Evolutionary conservation across 1,140 invertebrate genomes (phyloP).

Genomic region (Bombus terrestris): DNA sequence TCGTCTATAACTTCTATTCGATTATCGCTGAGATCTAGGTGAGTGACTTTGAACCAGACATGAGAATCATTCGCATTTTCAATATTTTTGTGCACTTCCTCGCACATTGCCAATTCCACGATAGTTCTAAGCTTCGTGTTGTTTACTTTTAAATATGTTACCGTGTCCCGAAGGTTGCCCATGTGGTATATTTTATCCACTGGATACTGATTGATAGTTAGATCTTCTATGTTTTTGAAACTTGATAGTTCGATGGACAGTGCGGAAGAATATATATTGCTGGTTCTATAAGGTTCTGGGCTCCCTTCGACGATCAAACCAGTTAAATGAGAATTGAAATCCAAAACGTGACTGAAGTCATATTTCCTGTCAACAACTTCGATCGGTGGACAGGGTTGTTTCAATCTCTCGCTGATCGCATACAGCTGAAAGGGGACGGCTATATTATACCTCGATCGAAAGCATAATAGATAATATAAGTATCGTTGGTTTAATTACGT

Average conservation of each 20-base stretch:
- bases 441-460: neutral
- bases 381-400: slow-evolving; percentile 90
- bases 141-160: slow-evolving; percentile 85
- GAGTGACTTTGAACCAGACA: slow-evolving; percentile 79
- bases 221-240: slow-evolving; percentile 88
- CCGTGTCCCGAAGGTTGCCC: slow-evolving; percentile 87
- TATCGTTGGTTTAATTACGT: neutral
- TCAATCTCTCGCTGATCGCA: slow-evolving; percentile 93
- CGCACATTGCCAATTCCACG: slow-evolving; percentile 90
- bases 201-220: slow-evolving; percentile 85
- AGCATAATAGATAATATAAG: neutral
- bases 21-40: slow-evolving; percentile 92
- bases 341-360: slow-evolving; percentile 95
- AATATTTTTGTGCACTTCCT: slow-evolving; percentile 86
- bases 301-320: slow-evolving; percentile 88
- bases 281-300: slow-evolving; percentile 86
- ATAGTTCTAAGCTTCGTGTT: slow-evolving; percentile 85
- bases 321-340: slow-evolving; percentile 91
- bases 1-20: slow-evolving; percentile 90
- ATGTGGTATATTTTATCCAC: slow-evolving; percentile 86
- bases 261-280: slow-evolving; percentile 92
- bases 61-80: slow-evolving; percentile 80
- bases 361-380: slow-evolving; percentile 87
- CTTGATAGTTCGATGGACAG: slow-evolving; percentile 90
- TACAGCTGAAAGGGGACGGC: slow-evolving; percentile 86